These are phyloP conservation scores for Monopterus albus DNA, from an alignment of 2,113 vertebrate species.

Conservation along the genomic window DNA sequence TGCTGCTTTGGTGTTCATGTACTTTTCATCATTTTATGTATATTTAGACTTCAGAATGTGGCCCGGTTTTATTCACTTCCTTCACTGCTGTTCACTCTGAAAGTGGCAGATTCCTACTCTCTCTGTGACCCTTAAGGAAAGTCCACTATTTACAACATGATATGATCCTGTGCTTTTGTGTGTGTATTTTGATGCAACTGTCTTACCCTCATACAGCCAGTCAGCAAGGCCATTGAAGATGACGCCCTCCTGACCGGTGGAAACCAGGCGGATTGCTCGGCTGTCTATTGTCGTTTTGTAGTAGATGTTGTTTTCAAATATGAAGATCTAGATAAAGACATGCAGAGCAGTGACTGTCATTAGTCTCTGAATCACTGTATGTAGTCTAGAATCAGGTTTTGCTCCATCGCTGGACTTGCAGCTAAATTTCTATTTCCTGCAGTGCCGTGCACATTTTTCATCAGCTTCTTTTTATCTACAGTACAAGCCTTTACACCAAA, in stretches of 20 bases:
- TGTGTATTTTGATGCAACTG: not conserved
- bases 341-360: not conserved
- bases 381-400: not conserved
- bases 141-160: not conserved
- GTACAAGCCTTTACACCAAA: not conserved
- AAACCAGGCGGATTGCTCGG: constrained; percentile 93
- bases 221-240: constrained; percentile 96
- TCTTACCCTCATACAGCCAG: constrained; percentile 97
- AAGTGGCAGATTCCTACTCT: not conserved
- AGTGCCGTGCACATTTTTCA: not conserved
- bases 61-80: not conserved
- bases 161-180: not conserved
- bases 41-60: not conserved
- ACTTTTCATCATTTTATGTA: not conserved
- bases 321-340: constrained; percentile 88
- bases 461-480: not conserved
- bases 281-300: constrained; percentile 90
- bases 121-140: not conserved
- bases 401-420: not conserved
- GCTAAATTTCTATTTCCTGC: not conserved
- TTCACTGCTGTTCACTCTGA: not conserved
- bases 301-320: constrained; percentile 99
- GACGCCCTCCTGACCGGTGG: constrained; percentile 91
- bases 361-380: not conserved
- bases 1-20: not conserved